These are phyloP conservation scores for Gouania willdenowi DNA, from an alignment of 2,797 vertebrate genomes.

Conservation along the genomic window DNA sequence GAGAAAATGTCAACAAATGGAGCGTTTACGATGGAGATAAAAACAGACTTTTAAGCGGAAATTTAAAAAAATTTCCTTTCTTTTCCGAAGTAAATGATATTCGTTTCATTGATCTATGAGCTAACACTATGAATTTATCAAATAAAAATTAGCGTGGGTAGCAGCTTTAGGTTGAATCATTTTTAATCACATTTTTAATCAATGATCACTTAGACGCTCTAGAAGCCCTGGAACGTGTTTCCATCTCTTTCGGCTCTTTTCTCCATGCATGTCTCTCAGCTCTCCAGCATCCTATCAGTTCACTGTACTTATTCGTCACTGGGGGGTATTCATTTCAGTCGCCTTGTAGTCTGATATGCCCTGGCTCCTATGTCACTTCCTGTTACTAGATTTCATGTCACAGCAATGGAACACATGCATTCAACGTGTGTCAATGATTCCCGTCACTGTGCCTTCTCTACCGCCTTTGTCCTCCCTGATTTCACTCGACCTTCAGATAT, in stretches of 20 bases:
- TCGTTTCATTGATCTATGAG: too few relatives aligned
- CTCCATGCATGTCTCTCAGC: constrained; percentile 27
- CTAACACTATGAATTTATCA: too few relatives aligned
- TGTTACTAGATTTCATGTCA: constrained; percentile 66
- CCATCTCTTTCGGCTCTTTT: constrained; percentile 4
- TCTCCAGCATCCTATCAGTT: constrained; percentile 55
- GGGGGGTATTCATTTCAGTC: constrained; percentile 66
- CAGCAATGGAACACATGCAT: constrained; percentile 12
- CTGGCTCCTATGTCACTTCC: constrained; percentile 70
- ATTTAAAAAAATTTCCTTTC: too few relatives aligned
- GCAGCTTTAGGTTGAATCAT: too few relatives aligned
- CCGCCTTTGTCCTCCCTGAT: background rate
- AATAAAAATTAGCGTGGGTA: too few relatives aligned
- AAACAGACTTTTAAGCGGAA: too few relatives aligned
- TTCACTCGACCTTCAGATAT: background rate
- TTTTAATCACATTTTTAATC: too few relatives aligned
- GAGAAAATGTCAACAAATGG: too few relatives aligned
- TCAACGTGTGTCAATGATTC: constrained; percentile 35
- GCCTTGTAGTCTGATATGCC: constrained; percentile 56
- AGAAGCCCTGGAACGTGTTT: background rate
- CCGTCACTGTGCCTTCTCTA: background rate
- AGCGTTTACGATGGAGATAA: too few relatives aligned
- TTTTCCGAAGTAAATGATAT: too few relatives aligned
- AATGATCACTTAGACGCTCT: too few relatives aligned
- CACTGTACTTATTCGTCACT: constrained; percentile 40